phyloP scores from a whole-genome alignment of 30 jellyfish, hydroid and myxozoan genomes.

The Aurelia sp. region DNA sequence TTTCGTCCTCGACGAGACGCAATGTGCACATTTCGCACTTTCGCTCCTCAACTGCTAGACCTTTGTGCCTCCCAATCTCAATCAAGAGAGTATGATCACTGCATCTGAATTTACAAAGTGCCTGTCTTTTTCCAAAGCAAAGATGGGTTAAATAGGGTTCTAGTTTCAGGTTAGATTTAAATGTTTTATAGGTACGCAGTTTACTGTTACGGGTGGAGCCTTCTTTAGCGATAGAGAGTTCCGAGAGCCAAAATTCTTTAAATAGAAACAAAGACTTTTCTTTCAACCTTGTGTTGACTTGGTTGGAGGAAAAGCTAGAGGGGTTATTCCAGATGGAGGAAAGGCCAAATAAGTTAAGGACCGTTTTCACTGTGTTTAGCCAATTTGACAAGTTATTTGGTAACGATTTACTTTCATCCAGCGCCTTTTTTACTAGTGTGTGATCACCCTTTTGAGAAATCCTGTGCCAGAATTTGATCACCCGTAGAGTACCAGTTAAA shows the following conservation, averaged over 20 bases:
- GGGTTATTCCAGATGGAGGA: neutral
- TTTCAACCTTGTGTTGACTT: neutral
- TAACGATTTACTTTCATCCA: neutral
- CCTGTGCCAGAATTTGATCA: neutral
- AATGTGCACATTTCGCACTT: no score
- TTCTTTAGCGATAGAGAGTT: constrained; percentile 7
- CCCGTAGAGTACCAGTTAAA: neutral
- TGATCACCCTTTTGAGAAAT: constrained; percentile 4
- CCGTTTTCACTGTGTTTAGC: constrained; percentile 14
- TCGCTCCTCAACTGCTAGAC: no score
- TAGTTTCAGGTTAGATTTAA: no score
- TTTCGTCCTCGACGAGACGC: no score
- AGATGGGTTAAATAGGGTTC: no score
- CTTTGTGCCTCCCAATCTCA: no score
- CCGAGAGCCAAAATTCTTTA: constrained; percentile 13
- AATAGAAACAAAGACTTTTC: neutral
- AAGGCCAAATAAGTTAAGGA: constrained; percentile 2
- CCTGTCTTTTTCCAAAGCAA: no score
- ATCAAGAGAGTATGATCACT: no score
- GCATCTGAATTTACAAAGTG: no score
- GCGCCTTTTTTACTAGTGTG: constrained; percentile 1
- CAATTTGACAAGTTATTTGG: constrained; percentile 5
- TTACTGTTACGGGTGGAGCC: no score
- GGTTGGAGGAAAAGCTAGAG: neutral
- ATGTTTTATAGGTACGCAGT: no score